Base-by-base conservation (phyloP, 2,113 vertebrate species). In the Tinamus guttatus region DNA sequence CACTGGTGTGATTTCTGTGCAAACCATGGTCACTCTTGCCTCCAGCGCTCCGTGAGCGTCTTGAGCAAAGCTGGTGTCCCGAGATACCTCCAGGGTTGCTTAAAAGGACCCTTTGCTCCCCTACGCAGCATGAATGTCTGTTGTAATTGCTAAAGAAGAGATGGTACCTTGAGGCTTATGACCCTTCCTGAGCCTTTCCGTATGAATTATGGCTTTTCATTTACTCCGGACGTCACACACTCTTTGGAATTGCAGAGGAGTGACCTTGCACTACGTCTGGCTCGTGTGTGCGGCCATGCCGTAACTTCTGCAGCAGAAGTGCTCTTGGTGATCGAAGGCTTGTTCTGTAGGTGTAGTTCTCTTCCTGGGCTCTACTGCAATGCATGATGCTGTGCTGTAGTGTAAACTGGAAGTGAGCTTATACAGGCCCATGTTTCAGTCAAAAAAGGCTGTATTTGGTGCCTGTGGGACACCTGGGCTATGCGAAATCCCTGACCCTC, bases 161-260 rank as follows among this genome's bases (percentile, higher is more conserved):
- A 62, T 3, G 2, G 40, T 92, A 76, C 63, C 76, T 76, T 62
- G 59, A 74, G 85, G 49, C 78, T 69, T 95, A 27, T 88, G 94
- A 93, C 68, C 90, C 63, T 95, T n/a, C 63, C 71, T 77, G 68
- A 81, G 54, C 76, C 59, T 70, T 93, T 86, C 92, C 36, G 79
- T 11, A 34, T 74, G 76, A 93, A 34, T 94, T 76, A 49, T 3
- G 19, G 64, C 56, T 45, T 82, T 73, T 85, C 43, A 20, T 89
- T 79, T 51, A 0, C 85, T 90, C 40, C 0, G 0, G n/a, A 76
- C 82, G 82, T 81, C 94, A 77, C 2, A 0, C 85, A 87, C 59
- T 27, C 70, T 52, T 76, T 85, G 65, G 83, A 92, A 83, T 92
- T 88, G 88, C 64, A 45, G 82, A 45, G 80, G n/a, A 45, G 92